Conservation (phyloP, 1,140 invertebrate species). For the Anastrepha ludens region DNA sequence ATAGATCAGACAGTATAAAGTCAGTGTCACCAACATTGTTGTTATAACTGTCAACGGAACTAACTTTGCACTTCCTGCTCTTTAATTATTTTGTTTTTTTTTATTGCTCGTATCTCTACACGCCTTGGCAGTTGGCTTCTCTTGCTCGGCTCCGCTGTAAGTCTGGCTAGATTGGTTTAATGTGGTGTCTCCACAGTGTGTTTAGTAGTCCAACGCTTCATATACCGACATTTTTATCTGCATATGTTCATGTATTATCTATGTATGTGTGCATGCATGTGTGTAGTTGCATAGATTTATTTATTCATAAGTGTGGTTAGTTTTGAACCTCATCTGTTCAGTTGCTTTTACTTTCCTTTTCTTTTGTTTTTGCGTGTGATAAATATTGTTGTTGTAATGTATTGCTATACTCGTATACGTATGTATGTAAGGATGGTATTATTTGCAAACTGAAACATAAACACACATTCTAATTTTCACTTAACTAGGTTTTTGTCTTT, state of each 20-base stretch:
- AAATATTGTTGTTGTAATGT: not conserved
- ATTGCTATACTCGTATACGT: too few relatives aligned
- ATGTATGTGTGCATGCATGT: not conserved
- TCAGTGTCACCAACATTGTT: not conserved
- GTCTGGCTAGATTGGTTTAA: not conserved
- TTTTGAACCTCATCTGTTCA: not conserved
- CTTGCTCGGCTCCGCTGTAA: not conserved
- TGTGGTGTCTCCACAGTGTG: not conserved
- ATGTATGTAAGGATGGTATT: too few relatives aligned
- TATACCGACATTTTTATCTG: not conserved
- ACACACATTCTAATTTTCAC: too few relatives aligned
- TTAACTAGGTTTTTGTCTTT: too few relatives aligned
- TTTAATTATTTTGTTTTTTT: not conserved
- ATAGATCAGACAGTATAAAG: not conserved
- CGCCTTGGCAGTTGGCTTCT: too few relatives aligned
- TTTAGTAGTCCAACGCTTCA: not conserved
- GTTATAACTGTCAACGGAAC: constrained; percentile 40
- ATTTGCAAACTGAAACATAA: too few relatives aligned
- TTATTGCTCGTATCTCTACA: not conserved
- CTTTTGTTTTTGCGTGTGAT: not conserved
- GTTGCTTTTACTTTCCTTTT: not conserved
- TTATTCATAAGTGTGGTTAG: not conserved
- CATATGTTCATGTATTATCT: not conserved
- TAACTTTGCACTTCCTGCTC: constrained; percentile 50
- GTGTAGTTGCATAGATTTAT: not conserved